Conservation (phyloP, 2,113 vertebrate species). For the Gadus macrocephalus region DNA sequence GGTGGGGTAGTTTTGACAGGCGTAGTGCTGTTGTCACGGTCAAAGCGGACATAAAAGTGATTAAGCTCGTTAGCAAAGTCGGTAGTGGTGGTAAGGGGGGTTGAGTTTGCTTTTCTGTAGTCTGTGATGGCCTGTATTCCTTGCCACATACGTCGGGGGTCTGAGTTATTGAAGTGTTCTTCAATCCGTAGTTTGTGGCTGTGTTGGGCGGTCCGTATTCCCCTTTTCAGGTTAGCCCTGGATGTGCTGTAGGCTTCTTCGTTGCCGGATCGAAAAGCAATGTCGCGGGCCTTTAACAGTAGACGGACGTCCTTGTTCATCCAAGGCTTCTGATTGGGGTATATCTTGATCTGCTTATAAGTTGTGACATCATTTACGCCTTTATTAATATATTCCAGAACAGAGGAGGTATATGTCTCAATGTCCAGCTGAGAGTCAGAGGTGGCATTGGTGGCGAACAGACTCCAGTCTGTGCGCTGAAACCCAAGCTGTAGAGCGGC, state of each 20-base stretch:
- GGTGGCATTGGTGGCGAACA: neutral
- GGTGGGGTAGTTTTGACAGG: no score
- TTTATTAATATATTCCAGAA: neutral
- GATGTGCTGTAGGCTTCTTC: no score
- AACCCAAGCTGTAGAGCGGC: neutral
- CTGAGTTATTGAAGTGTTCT: neutral
- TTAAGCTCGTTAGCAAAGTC: no score
- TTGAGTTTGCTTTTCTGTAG: no score
- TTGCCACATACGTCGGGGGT: no score
- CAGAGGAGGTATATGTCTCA: neutral
- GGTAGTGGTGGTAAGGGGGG: no score
- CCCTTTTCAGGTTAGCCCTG: no score
- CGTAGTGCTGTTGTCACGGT: no score
- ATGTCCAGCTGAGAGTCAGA: neutral
- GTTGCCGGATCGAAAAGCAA: neutral
- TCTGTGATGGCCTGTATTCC: no score
- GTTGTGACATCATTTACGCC: no score
- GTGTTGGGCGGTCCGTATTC: neutral
- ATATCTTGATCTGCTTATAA: neutral
- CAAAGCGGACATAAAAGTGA: no score
- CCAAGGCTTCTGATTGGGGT: constrained; percentile 2
- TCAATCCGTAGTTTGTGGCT: no score
- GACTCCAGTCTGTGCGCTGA: neutral
- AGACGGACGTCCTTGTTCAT: neutral
- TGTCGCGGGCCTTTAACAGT: neutral